These are phyloP conservation scores for Gymnoscelis rufifasciata DNA, from an alignment of 2,888 invertebrate genomes.

Conservation along the genomic window DNA sequence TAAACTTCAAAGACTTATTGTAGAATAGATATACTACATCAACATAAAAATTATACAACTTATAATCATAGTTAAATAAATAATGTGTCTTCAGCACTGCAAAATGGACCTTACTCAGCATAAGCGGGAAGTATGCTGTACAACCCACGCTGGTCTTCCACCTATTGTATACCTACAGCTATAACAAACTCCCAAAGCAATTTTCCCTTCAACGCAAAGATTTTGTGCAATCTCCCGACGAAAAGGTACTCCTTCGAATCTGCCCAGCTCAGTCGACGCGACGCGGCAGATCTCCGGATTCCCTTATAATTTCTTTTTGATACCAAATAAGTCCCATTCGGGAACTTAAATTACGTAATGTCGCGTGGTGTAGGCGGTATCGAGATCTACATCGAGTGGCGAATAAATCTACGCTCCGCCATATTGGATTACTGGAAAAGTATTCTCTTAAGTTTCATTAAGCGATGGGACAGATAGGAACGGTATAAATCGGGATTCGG, in stretches of 20 bases:
- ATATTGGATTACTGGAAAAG: slow-evolving; percentile 67
- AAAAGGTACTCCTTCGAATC: slow-evolving; percentile 4
- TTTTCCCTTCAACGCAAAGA: slow-evolving; percentile 2
- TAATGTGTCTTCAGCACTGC: too few relatives aligned
- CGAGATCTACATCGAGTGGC: slow-evolving; percentile 62
- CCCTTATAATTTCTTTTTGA: slow-evolving; percentile 73
- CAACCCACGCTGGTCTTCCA: too few relatives aligned
- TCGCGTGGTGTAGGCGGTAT: slow-evolving; percentile 61
- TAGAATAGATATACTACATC: too few relatives aligned
- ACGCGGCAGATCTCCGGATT: slow-evolving; percentile 36
- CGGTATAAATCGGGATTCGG: slow-evolving; percentile 47
- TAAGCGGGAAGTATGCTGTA: too few relatives aligned
- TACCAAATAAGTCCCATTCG: slow-evolving; percentile 61
- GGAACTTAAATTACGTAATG: slow-evolving; percentile 73
- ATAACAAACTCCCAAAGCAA: too few relatives aligned
- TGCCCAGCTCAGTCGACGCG: slow-evolving; percentile 36
- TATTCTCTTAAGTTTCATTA: slow-evolving; percentile 77
- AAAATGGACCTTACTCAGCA: too few relatives aligned
- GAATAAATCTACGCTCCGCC: slow-evolving; percentile 64
- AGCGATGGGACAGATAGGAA: slow-evolving; percentile 63
- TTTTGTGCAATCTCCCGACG: slow-evolving; percentile 11
- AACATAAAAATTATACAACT: too few relatives aligned
- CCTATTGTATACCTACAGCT: too few relatives aligned
- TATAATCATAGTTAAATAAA: too few relatives aligned
- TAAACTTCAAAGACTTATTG: too few relatives aligned